A percentile compares a stretch with the other conserved stretches of the same genome.
Conservation (phyloP, 2,888 invertebrate species). For the Linnaemya vulpina region DNA sequence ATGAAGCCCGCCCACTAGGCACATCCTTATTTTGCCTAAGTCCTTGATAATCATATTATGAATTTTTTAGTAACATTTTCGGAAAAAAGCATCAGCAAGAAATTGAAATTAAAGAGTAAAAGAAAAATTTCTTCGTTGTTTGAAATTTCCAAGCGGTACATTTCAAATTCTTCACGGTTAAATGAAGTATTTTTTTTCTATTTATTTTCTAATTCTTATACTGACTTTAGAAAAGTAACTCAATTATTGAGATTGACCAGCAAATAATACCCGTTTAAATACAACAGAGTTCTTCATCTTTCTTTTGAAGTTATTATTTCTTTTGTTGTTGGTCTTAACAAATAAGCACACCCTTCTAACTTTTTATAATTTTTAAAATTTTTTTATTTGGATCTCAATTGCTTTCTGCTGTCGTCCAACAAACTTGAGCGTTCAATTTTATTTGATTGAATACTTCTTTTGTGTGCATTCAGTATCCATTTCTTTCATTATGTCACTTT, state of each 20-base stretch:
- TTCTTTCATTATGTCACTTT: conserved; percentile 30
- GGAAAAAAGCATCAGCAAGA: too few species aligned
- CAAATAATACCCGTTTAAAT: background rate
- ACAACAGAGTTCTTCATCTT: background rate
- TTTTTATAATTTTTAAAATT: too few species aligned
- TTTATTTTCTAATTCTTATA: background rate
- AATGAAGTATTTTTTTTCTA: background rate
- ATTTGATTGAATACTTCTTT: conserved; percentile 47
- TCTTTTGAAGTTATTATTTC: background rate
- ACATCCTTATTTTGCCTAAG: too few species aligned
- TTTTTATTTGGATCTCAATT: conserved; percentile 8
- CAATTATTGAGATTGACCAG: conserved; percentile 29
- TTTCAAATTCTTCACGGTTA: conserved; percentile 24
- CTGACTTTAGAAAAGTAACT: conserved; percentile 38
- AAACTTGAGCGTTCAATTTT: conserved; percentile 28
- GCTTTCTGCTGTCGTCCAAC: background rate
- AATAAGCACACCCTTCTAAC: conserved; percentile 34
- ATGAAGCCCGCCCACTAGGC: too few species aligned
- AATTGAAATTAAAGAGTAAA: too few species aligned
- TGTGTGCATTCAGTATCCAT: conserved; percentile 22
- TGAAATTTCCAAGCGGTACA: background rate
- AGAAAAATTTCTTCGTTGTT: background rate
- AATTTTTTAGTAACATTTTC: too few species aligned
- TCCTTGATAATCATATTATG: too few species aligned
- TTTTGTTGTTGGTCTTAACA: conserved; percentile 31